These are phyloP conservation scores for Cremastobaeus sp. DNA, from an alignment of 2,888 invertebrate species.

Conservation along the genomic window DNA sequence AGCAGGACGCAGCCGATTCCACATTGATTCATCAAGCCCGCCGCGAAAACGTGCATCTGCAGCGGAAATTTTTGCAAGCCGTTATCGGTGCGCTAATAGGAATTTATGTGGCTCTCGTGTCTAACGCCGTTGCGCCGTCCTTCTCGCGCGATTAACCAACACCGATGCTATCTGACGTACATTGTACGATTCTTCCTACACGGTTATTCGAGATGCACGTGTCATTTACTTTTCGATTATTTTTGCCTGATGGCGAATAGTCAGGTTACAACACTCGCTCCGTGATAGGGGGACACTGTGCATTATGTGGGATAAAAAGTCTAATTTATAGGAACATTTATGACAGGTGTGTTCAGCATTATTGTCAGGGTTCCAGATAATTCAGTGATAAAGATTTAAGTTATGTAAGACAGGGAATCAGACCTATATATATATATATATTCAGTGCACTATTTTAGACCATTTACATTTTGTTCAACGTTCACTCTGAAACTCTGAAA, in stretches of 20 bases:
- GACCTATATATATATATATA: too few relatives aligned
- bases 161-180: slow-evolving; percentile 42
- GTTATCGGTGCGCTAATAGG: slow-evolving; percentile 65
- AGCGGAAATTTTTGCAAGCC: slow-evolving; percentile 42
- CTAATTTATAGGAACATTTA: background rate
- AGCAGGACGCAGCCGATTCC: too few relatives aligned
- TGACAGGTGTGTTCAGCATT: slow-evolving; percentile 1
- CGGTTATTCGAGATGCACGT: slow-evolving; percentile 49
- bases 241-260: slow-evolving; percentile 14
- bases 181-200: slow-evolving; percentile 45
- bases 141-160: slow-evolving; percentile 49
- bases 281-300: slow-evolving; percentile 2
- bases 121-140: slow-evolving; percentile 65
- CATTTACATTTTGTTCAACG: too few relatives aligned
- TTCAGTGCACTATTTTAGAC: too few relatives aligned
- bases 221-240: slow-evolving; percentile 48
- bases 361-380: too few relatives aligned
- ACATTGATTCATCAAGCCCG: too few relatives aligned
- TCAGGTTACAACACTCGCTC: slow-evolving; percentile 20
- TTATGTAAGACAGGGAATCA: too few relatives aligned
- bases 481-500: too few relatives aligned
- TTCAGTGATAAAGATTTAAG: too few relatives aligned
- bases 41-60: too few relatives aligned
- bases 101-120: slow-evolving; percentile 66
- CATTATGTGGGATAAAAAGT: slow-evolving; percentile 13